These are phyloP conservation scores for Apis dorsata DNA, from an alignment of 1,140 invertebrate genomes.

Conservation along the genomic window DNA sequence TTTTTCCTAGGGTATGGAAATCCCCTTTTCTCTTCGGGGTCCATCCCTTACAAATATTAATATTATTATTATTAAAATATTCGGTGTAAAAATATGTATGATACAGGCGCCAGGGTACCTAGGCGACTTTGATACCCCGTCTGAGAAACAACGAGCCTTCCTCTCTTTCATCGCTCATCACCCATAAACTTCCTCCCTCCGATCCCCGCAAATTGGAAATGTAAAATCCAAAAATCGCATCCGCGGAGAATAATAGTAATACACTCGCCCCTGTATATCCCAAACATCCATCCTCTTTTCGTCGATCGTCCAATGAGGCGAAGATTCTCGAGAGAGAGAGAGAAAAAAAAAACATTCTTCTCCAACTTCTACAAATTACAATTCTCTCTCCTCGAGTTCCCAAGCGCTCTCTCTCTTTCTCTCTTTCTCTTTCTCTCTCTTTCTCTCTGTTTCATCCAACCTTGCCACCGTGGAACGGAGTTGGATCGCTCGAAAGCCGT, in stretches of 20 bases:
- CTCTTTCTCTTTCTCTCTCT: not conserved
- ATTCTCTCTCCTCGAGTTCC: not conserved
- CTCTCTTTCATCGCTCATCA: slow-evolving; percentile 15
- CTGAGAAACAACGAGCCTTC: slow-evolving; percentile 34
- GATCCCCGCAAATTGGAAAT: not conserved
- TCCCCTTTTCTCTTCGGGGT: not conserved
- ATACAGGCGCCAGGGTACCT: slow-evolving; percentile 61
- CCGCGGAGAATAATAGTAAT: not conserved
- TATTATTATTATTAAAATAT: slow-evolving; percentile 73
- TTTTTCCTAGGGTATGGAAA: not conserved
- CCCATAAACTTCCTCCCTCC: not conserved
- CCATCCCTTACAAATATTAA: slow-evolving; percentile 53
- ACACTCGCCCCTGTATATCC: not conserved
- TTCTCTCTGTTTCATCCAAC: not conserved
- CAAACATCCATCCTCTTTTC: not conserved
- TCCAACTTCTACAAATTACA: too few species aligned
- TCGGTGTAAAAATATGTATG: slow-evolving; percentile 78
- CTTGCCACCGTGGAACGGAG: slow-evolving; percentile 50
- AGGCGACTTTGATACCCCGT: not conserved
- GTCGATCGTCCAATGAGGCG: not conserved
- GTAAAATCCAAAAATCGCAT: not conserved
- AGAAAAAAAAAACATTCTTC: too few species aligned
- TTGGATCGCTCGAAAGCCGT: slow-evolving; percentile 64
- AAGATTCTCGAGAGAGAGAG: too few species aligned
- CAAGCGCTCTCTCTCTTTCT: not conserved